Percentiles rank a stretch among this genome's conserved stretches.
phyloP scores from a whole-genome alignment of 1,140 invertebrate species.

The Choristoneura fumiferana region DNA sequence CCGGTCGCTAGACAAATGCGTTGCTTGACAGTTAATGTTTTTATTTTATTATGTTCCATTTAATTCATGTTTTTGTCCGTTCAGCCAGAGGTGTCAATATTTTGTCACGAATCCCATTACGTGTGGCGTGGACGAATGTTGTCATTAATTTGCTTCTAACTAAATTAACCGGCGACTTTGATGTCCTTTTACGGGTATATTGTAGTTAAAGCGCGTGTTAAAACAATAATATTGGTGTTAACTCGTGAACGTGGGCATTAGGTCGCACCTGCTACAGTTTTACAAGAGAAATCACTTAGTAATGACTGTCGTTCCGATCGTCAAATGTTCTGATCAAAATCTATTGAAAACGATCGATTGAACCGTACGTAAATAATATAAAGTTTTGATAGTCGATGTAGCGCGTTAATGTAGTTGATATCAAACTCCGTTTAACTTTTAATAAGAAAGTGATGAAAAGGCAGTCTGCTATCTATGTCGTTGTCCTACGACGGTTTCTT shows the following conservation, averaged over 20 bases:
- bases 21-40: constrained; percentile 56
- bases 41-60: constrained; percentile 49
- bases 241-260: constrained; percentile 29
- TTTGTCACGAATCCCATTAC: constrained; percentile 70
- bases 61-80: constrained; percentile 29
- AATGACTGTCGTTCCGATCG: neutral
- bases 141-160: constrained; percentile 70
- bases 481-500: no score
- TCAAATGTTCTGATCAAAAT: neutral
- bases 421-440: no score
- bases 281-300: constrained; percentile 17
- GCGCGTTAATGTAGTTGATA: no score
- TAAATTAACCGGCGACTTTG: constrained; percentile 67
- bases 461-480: no score
- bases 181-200: constrained; percentile 53
- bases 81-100: constrained; percentile 62
- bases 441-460: no score
- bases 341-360: neutral
- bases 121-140: constrained; percentile 64
- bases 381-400: neutral
- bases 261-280: neutral
- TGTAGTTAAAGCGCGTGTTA: constrained; percentile 32
- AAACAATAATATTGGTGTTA: constrained; percentile 48
- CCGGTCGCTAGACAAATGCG: constrained; percentile 62
- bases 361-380: neutral